These are phyloP conservation scores for Muschampia plurimacula DNA, from an alignment of 2,888 invertebrate genomes.

Conservation along the genomic window DNA sequence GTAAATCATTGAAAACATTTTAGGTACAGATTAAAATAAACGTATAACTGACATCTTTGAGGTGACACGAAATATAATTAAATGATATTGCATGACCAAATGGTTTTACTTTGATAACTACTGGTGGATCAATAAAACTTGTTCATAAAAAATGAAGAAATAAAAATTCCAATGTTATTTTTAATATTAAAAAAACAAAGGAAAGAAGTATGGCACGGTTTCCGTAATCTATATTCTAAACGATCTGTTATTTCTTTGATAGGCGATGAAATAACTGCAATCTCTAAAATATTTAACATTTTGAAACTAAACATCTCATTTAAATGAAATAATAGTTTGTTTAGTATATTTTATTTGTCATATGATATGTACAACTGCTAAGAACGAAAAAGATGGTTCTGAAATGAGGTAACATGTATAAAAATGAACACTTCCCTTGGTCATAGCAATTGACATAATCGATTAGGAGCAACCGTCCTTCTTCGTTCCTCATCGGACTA, in stretches of 20 bases:
- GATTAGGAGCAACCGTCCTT: conserved; percentile 34
- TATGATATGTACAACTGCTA: conserved; percentile 39
- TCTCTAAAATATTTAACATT: neutral
- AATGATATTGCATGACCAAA: neutral
- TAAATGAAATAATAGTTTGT: conserved; percentile 7
- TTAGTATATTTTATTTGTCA: conserved; percentile 27
- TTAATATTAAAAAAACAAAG: conserved; percentile 16
- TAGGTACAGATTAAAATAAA: neutral
- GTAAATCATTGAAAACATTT: conserved; percentile 53
- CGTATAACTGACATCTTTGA: neutral
- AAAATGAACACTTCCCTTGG: conserved; percentile 34
- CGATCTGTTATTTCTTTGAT: neutral
- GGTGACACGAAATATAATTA: conserved; percentile 15
- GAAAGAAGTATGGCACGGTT: conserved; percentile 38
- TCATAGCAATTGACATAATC: conserved; percentile 36
- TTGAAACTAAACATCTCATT: neutral
- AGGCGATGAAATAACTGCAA: neutral
- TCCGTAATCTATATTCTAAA: conserved; percentile 31
- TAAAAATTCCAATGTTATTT: neutral
- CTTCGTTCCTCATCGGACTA: conserved; percentile 37
- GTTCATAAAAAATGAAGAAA: conserved; percentile 1
- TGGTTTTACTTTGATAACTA: conserved; percentile 21
- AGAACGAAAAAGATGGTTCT: conserved; percentile 34
- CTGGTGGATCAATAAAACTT: neutral
- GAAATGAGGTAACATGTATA: conserved; percentile 15